These are phyloP conservation scores for Trichogramma dendrolimi DNA, from an alignment of 2,888 invertebrate genomes.

Conservation along the genomic window DNA sequence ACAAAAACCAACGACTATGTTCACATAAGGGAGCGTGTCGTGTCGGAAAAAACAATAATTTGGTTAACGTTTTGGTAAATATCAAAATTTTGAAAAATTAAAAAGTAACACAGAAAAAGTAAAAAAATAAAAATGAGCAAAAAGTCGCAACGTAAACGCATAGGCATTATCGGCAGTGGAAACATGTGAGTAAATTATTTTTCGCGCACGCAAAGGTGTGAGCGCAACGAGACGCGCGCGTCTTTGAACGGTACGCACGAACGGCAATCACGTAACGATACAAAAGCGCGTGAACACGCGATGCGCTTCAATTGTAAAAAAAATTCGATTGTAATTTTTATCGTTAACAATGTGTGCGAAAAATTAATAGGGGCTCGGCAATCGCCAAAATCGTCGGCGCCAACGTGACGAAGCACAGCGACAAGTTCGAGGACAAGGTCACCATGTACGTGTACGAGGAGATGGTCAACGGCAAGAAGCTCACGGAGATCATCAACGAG, in stretches of 20 bases:
- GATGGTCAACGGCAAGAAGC: conserved; percentile 84
- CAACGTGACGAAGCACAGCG: conserved; percentile 71
- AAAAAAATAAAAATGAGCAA: conserved; percentile 2
- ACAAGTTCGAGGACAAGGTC: conserved; percentile 81
- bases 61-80: neutral
- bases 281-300: no score
- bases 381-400: conserved; percentile 97
- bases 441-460: conserved; percentile 98
- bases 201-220: no score
- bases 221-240: no score
- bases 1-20: neutral
- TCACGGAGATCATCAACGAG: conserved; percentile 96
- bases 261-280: no score
- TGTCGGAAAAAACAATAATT: neutral
- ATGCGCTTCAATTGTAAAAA: no score
- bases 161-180: conserved; percentile 5
- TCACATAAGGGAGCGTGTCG: neutral
- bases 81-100: neutral
- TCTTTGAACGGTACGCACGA: no score
- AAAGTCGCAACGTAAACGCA: neutral
- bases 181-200: neutral
- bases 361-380: conserved; percentile 78
- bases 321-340: no score
- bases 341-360: no score
- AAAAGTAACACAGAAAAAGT: neutral